phyloP scores from a whole-genome alignment of 64 coral and sea anemone genomes.

The Montipora sp. region DNA sequence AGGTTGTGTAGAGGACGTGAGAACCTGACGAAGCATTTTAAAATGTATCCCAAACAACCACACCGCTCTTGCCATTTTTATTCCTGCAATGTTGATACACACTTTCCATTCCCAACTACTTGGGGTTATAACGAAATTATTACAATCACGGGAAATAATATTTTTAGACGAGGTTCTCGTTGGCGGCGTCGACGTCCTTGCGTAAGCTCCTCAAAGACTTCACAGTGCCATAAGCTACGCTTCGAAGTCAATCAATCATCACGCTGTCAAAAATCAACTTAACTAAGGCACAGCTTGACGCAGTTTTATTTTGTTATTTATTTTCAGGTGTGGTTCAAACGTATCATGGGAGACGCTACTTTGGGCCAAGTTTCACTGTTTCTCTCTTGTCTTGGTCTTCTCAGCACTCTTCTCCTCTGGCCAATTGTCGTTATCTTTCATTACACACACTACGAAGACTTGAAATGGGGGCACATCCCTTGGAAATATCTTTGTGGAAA shows the following conservation, averaged over 20 bases:
- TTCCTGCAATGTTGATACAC: too few relatives aligned
- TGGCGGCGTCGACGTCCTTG: too few relatives aligned
- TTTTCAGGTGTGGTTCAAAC: constrained; percentile 83
- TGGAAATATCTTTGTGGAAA: constrained; percentile 88
- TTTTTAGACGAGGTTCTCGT: too few relatives aligned
- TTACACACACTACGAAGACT: constrained; percentile 74
- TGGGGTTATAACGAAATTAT: too few relatives aligned
- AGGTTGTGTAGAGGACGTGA: too few relatives aligned
- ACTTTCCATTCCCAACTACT: too few relatives aligned
- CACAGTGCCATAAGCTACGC: neutral
- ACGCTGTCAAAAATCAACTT: neutral
- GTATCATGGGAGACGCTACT: constrained; percentile 76
- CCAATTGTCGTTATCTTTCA: constrained; percentile 72
- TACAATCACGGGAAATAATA: too few relatives aligned
- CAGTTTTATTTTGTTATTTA: neutral
- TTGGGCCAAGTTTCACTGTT: constrained; percentile 83
- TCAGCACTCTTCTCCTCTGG: constrained; percentile 84
- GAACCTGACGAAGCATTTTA: too few relatives aligned
- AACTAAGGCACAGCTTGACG: neutral
- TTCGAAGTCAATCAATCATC: neutral
- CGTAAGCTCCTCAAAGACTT: too few relatives aligned
- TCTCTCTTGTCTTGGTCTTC: constrained; percentile 65
- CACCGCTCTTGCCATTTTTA: too few relatives aligned
- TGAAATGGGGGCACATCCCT: constrained; percentile 75
- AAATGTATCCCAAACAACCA: too few relatives aligned